Percentiles rank a stretch among this genome's conserved stretches.
Conservation (phyloP, 64 coral and sea anemone species). For the Porites australiensis region DNA sequence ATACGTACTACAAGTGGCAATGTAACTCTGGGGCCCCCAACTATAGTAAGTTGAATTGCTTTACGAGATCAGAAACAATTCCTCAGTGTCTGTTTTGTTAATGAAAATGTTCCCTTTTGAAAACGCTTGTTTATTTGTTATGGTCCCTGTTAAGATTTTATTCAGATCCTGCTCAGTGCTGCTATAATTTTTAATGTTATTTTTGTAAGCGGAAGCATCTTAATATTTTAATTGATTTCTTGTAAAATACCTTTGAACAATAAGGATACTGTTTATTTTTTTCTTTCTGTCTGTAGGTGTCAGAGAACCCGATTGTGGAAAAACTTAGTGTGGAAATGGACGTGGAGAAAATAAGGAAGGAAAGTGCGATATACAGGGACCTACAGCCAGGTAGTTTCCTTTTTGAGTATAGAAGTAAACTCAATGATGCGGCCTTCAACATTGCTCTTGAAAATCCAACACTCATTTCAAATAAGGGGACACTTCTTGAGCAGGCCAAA, state of each 20-base stretch:
- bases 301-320: conserved; percentile 1
- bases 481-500: conserved; percentile 33
- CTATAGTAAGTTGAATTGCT: background rate
- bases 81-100: no score
- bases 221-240: no score
- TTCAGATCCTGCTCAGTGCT: no score
- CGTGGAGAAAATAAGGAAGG: background rate
- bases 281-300: conserved; percentile 1
- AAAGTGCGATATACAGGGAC: conserved; percentile 30
- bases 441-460: conserved; percentile 52
- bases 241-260: no score
- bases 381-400: conserved; percentile 27
- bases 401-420: conserved; percentile 33
- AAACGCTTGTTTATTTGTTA: no score
- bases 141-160: no score
- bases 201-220: no score
- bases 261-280: no score
- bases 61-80: background rate
- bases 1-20: background rate
- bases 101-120: no score
- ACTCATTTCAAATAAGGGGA: conserved; percentile 21
- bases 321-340: conserved; percentile 15
- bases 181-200: no score
- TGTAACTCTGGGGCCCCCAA: background rate
- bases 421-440: conserved; percentile 56